Base-by-base conservation (phyloP, 2,113 vertebrate species). In the Cyphomyrus plagiostoma region DNA sequence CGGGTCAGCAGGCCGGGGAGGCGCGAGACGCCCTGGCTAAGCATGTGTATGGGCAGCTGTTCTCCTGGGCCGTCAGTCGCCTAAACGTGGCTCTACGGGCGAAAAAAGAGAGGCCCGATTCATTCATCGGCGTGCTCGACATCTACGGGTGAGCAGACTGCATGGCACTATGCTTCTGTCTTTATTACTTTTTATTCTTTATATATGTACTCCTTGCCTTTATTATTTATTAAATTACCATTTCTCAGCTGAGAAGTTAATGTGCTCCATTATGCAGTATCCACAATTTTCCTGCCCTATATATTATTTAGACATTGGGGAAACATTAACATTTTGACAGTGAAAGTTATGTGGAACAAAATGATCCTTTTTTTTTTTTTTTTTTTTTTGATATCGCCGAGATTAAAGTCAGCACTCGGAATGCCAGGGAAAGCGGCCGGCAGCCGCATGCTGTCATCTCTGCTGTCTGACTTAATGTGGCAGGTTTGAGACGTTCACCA, bases 401-500 rank as follows among this genome's bases (percentile, higher is more conserved):
- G 74, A 80, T 80, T 42, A 80, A 80, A 80, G 74, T 4, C 30
- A 2, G 74, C 62, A 0, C 62, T 80, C 35, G 35, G 15, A 42
- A 6, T 42, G 86, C 6, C 1, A 8, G 4, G 9, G 52, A 21
- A 53, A 1, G 2, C 4, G 11, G 35, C 56, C 4, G 21, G 35
- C 42, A 48, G 19, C 13, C 8, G 30, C 7, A 39, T 11, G 0
- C 74, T 15, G 49, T 48, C 70, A 56, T 4, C 17, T 39, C 48
- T 66, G 15, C 26, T 23, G 23, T n/a, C 53, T 91, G 17, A 91
- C 39, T 93, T 30, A 90, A 5, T 83, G 23, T 21, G 86, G 0
- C 94, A 96, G 96, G 89, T 97, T 97, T 92, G 96, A 97, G 94
- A 96, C 95, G 1, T 97, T 97, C 90, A 94, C 96, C 30, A 90